Conservation (phyloP, 2,113 vertebrate genomes). For the Menidia beryllina region DNA sequence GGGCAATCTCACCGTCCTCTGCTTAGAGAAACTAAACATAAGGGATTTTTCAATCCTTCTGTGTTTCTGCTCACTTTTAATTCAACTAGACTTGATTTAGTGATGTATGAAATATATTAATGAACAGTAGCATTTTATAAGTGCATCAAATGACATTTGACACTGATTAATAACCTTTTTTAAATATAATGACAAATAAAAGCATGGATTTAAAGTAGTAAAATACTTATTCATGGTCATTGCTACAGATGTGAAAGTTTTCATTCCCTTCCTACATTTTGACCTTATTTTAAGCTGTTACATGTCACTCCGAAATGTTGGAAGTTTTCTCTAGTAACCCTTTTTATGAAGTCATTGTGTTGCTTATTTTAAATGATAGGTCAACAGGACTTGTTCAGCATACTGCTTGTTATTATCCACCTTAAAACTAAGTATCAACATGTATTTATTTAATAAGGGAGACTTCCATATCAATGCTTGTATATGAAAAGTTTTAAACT, state of each 20-base stretch:
- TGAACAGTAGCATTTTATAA: constrained; percentile 27
- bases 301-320: no score
- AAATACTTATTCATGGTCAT: background rate
- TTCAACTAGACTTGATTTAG: constrained; percentile 47
- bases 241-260: background rate
- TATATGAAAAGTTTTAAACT: no score
- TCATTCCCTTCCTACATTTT: background rate
- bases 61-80: constrained; percentile 33
- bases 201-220: background rate
- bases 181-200: background rate
- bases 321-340: no score
- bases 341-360: no score
- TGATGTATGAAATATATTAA: constrained; percentile 38
- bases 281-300: no score
- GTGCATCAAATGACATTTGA: constrained; percentile 1
- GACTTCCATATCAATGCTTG: no score
- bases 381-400: no score
- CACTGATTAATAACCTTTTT: constrained; percentile 15
- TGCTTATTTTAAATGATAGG: no score
- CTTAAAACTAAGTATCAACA: no score
- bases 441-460: no score
- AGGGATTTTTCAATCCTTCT: constrained; percentile 36
- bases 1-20: constrained; percentile 65
- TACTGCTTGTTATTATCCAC: no score
- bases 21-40: constrained; percentile 45